phyloP scores from a whole-genome alignment of 1,140 invertebrate genomes.

The Lordiphosa stackelbergi region DNA sequence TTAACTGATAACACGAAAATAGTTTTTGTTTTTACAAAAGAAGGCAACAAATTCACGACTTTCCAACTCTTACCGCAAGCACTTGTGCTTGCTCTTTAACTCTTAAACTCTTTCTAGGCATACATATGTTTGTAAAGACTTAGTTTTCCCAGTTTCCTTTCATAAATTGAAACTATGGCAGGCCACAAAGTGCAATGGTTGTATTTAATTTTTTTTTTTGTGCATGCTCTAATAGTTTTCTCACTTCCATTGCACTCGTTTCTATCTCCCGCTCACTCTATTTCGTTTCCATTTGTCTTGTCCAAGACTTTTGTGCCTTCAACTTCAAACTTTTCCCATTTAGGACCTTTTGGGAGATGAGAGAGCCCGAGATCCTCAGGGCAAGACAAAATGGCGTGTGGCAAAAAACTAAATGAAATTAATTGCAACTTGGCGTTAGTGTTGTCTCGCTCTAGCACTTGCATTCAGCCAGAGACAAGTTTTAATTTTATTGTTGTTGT shows the following conservation, averaged over 20 bases:
- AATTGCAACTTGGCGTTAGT: constrained; percentile 65
- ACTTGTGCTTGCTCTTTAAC: constrained; percentile 1
- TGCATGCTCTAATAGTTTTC: constrained; percentile 1
- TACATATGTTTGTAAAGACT: constrained; percentile 10
- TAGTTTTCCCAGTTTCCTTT: constrained; percentile 5
- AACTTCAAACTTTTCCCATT: constrained; percentile 74
- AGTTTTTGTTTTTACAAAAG: no score
- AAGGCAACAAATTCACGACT: no score
- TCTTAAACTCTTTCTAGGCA: constrained; percentile 3
- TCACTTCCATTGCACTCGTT: constrained; percentile 9
- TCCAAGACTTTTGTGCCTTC: constrained; percentile 62
- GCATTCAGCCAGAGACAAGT: constrained; percentile 32
- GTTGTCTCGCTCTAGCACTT: constrained; percentile 28
- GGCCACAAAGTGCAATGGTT: constrained; percentile 24
- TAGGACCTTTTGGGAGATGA: constrained; percentile 26
- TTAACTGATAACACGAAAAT: no score
- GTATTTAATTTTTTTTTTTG: constrained; percentile 11
- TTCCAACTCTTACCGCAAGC: constrained; percentile 11
- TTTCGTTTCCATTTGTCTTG: constrained; percentile 59
- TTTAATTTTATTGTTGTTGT: constrained; percentile 70
- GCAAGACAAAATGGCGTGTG: constrained; percentile 48
- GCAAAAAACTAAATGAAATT: constrained; percentile 72
- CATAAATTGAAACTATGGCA: constrained; percentile 29
- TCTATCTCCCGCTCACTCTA: constrained; percentile 20
- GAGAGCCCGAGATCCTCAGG: constrained; percentile 2